These are phyloP conservation scores for Synergus itoensis DNA, from an alignment of 2,888 invertebrate genomes.

Conservation along the genomic window DNA sequence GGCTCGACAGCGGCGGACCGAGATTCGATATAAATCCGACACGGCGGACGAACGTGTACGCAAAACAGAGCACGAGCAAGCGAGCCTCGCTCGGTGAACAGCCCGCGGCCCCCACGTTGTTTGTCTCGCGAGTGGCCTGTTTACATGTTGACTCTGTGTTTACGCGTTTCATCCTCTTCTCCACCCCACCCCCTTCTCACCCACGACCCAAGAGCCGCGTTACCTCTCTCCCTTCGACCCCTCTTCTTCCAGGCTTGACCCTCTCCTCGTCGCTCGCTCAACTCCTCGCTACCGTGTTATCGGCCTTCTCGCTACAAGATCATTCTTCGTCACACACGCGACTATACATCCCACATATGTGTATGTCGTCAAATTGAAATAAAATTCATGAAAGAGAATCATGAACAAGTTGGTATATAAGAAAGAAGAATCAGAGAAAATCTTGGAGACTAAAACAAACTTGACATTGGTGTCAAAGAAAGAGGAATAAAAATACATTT, in stretches of 20 bases:
- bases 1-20: slow-evolving; percentile 43
- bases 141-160: slow-evolving; percentile 78
- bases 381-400: slow-evolving; percentile 35
- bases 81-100: slow-evolving; percentile 70
- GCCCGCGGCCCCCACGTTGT: slow-evolving; percentile 77
- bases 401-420: neutral
- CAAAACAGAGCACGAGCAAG: slow-evolving; percentile 56
- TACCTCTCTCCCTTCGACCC: slow-evolving; percentile 45
- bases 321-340: slow-evolving; percentile 42
- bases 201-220: slow-evolving; percentile 52
- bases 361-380: neutral
- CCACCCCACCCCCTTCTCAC: slow-evolving; percentile 51
- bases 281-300: slow-evolving; percentile 4
- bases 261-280: slow-evolving; percentile 42
- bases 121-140: slow-evolving; percentile 78
- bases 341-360: slow-evolving; percentile 3
- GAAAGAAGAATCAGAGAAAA: slow-evolving; percentile 40
- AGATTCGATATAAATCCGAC: slow-evolving; percentile 61
- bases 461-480: neutral
- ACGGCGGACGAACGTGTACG: slow-evolving; percentile 55
- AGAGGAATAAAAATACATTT: neutral
- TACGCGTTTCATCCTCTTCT: slow-evolving; percentile 74
- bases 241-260: slow-evolving; percentile 40
- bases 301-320: slow-evolving; percentile 20
- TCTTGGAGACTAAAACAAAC: slow-evolving; percentile 15